Conservation (phyloP, 2,888 invertebrate genomes). For the Dolomedes plantarius region DNA sequence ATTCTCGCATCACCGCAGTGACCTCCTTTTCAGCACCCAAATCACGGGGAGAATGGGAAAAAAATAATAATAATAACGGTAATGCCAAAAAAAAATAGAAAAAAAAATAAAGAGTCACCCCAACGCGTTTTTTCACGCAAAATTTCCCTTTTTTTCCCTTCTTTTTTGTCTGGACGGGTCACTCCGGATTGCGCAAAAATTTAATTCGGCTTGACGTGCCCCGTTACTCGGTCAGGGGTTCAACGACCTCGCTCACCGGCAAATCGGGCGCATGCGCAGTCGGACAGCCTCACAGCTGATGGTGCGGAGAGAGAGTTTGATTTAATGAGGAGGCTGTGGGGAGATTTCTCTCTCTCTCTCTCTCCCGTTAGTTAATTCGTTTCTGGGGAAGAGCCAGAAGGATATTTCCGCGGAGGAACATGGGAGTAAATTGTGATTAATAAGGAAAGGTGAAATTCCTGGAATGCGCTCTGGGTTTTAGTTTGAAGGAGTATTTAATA, state of each 20-base stretch:
- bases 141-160: not conserved
- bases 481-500: too few species aligned
- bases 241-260: constrained; percentile 40
- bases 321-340: not conserved
- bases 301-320: constrained; percentile 8
- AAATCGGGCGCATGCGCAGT: constrained; percentile 6
- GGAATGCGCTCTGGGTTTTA: too few species aligned
- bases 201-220: constrained; percentile 38
- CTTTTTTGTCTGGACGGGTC: constrained; percentile 19
- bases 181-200: constrained; percentile 23
- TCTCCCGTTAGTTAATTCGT: not conserved
- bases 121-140: not conserved
- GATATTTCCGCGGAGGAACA: too few species aligned
- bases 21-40: not conserved
- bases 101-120: not conserved
- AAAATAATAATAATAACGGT: too few species aligned
- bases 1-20: not conserved
- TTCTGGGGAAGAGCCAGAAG: too few species aligned
- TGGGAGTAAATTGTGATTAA: too few species aligned
- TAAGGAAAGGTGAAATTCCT: too few species aligned
- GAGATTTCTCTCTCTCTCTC: not conserved
- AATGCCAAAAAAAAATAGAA: too few species aligned
- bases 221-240: constrained; percentile 64
- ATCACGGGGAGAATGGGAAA: not conserved
- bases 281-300: not conserved